These are phyloP conservation scores for Aricia agestis DNA, from an alignment of 1,140 invertebrate genomes.

Conservation along the genomic window DNA sequence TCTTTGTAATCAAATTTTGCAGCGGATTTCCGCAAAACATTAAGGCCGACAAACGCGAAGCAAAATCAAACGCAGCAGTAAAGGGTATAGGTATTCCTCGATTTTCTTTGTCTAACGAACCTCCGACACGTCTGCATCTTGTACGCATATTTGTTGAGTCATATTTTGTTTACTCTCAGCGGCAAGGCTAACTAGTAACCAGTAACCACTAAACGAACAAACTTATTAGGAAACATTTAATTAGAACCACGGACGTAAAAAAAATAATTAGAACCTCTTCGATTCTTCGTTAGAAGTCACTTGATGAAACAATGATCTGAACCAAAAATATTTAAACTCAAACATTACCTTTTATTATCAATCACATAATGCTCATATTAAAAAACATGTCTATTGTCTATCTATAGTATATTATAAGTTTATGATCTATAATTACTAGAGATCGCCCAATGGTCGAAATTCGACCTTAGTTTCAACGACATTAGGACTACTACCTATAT, in stretches of 20 bases:
- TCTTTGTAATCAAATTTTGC: not conserved
- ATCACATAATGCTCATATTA: too few relatives aligned
- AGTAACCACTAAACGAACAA: not conserved
- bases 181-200: not conserved
- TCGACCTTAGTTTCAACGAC: too few relatives aligned
- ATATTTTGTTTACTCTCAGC: not conserved
- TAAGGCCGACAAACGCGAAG: not conserved
- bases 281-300: not conserved
- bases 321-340: too few relatives aligned
- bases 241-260: too few relatives aligned
- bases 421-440: too few relatives aligned
- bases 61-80: not conserved
- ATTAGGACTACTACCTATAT: too few relatives aligned
- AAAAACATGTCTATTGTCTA: too few relatives aligned
- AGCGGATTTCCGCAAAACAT: conserved; percentile 12
- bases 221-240: not conserved
- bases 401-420: too few relatives aligned
- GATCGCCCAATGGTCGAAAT: too few relatives aligned
- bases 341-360: too few relatives aligned
- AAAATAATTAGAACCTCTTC: not conserved
- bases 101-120: conserved; percentile 7
- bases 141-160: conserved; percentile 7
- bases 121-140: not conserved
- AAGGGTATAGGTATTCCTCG: not conserved
- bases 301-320: too few relatives aligned